A percentile compares a stretch with the other conserved stretches of the same genome.
Conservation (phyloP, 2,113 vertebrate genomes). For the Herpetotheres cachinnans region DNA sequence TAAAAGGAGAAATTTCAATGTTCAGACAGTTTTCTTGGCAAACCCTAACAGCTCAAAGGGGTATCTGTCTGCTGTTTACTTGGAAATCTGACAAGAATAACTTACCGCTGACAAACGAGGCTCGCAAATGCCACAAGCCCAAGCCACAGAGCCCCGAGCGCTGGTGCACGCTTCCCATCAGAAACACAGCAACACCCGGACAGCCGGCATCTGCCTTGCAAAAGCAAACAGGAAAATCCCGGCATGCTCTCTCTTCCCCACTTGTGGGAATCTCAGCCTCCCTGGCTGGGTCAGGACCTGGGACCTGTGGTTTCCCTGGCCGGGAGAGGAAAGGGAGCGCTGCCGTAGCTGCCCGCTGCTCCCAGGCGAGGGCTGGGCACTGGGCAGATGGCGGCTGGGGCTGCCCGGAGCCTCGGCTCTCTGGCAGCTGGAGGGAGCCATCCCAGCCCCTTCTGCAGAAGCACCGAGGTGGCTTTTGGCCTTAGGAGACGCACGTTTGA, state of each 20-base stretch:
- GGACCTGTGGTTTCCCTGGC: not conserved
- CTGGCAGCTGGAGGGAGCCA: rapidly evolving
- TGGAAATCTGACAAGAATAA: conserved; percentile 1
- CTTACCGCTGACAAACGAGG: not conserved
- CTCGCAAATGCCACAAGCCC: not conserved
- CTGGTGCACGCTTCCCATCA: not conserved
- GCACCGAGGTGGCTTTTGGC: rapidly evolving
- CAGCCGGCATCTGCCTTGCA: not conserved
- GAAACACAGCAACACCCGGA: not conserved
- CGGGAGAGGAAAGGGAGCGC: not conserved
- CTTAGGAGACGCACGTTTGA: rapidly evolving
- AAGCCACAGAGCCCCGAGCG: not conserved
- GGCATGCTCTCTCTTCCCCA: not conserved
- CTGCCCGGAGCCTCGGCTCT: not conserved
- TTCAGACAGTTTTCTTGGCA: conserved; percentile 26
- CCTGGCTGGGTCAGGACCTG: not conserved
- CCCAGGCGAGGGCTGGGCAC: not conserved
- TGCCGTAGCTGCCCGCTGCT: not conserved
- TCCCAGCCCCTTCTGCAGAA: not conserved
- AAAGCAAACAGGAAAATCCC: not conserved
- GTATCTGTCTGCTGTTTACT: conserved; percentile 13
- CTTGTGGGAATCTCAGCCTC: not conserved
- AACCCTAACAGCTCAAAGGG: not conserved
- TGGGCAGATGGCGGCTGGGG: not conserved
- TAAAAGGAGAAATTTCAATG: conserved; percentile 28